These are phyloP conservation scores for Luffia ferchaultella DNA, from an alignment of 2,888 invertebrate genomes.

Conservation along the genomic window DNA sequence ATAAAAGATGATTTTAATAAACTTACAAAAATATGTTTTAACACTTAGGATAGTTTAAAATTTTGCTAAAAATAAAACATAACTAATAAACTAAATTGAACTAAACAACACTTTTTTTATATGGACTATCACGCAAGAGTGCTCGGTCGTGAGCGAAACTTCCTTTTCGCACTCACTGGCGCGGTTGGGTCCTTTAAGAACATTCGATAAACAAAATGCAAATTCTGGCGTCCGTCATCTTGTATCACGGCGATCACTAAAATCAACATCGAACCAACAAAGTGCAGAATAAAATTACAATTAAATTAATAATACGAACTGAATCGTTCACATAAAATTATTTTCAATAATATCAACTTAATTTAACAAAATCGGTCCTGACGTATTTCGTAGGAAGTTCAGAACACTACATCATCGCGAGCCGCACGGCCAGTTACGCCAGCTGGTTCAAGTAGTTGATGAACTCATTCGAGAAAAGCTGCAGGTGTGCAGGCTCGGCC, in stretches of 20 bases:
- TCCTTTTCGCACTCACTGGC: too few species aligned
- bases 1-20: constrained; percentile 55
- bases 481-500: constrained; percentile 47
- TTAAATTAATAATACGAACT: constrained; percentile 61
- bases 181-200: too few species aligned
- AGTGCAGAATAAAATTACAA: constrained; percentile 63
- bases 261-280: constrained; percentile 60
- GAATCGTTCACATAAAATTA: constrained; percentile 61
- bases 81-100: constrained; percentile 68
- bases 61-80: constrained; percentile 66
- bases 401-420: neutral
- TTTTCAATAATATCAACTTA: constrained; percentile 64
- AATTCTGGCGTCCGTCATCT: constrained; percentile 55
- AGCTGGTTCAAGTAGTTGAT: constrained; percentile 70
- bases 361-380: constrained; percentile 48
- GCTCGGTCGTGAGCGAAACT: neutral
- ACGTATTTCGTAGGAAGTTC: neutral
- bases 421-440: constrained; percentile 37
- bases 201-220: constrained; percentile 39
- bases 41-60: constrained; percentile 64
- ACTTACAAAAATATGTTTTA: constrained; percentile 60
- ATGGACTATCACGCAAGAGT: constrained; percentile 20
- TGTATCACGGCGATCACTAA: constrained; percentile 38
- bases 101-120: constrained; percentile 59
- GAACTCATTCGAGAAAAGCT: constrained; percentile 70